Evolutionary conservation across 2,888 invertebrate species (phyloP).

Genomic region (Argyresthia albistria): DNA sequence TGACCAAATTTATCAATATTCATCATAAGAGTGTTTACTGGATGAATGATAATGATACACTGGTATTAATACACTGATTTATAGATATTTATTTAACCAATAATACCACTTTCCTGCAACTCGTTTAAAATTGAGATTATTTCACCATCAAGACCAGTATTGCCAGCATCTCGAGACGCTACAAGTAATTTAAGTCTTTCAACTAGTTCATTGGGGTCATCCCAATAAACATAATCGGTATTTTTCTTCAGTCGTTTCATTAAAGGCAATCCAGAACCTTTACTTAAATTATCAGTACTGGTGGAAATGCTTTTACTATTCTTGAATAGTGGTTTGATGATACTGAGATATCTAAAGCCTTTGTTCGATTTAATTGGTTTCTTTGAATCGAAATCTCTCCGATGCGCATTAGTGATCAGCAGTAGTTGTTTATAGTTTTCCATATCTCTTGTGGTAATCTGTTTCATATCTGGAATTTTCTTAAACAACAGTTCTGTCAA

Average conservation of each 20-base stretch:
- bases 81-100: not conserved
- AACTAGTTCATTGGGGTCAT: constrained; percentile 16
- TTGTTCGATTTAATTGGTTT: constrained; percentile 8
- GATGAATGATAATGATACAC: not conserved
- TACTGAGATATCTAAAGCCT: not conserved
- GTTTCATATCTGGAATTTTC: not conserved
- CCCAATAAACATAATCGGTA: constrained; percentile 15
- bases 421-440: not conserved
- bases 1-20: not conserved
- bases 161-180: constrained; percentile 16
- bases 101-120: constrained; percentile 14
- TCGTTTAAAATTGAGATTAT: constrained; percentile 29
- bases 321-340: not conserved
- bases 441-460: not conserved
- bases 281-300: not conserved
- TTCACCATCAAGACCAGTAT: constrained; percentile 19
- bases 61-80: not conserved
- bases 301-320: constrained; percentile 6
- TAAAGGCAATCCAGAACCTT: not conserved
- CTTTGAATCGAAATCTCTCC: constrained; percentile 9
- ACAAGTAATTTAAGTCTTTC: constrained; percentile 15
- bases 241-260: not conserved
- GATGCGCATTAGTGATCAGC: constrained; percentile 10
- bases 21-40: not conserved
- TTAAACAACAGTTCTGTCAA: not conserved